Evolutionary conservation across 1,140 invertebrate genomes (phyloP).

Genomic region (Andricus grossulariae): DNA sequence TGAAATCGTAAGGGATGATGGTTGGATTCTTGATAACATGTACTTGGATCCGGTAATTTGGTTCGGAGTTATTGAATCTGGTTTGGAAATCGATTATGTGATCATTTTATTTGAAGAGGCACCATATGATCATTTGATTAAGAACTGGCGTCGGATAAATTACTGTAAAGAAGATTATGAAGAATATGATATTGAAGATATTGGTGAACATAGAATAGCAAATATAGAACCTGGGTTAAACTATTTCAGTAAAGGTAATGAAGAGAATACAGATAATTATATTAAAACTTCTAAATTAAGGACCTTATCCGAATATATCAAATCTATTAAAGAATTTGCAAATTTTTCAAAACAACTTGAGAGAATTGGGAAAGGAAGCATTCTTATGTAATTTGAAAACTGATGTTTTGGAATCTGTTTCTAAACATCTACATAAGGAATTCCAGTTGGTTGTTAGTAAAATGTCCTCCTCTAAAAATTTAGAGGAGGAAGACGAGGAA

Average conservation of each 20-base stretch:
- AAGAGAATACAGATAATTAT: too few species aligned
- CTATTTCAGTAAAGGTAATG: too few species aligned
- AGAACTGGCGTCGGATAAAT: conserved; percentile 41
- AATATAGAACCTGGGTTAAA: background rate
- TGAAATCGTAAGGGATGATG: conserved; percentile 65
- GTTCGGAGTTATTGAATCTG: conserved; percentile 66
- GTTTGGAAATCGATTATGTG: conserved; percentile 75
- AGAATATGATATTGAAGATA: background rate
- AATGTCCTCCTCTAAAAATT: conserved; percentile 18
- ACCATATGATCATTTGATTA: conserved; percentile 48
- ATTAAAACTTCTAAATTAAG: too few species aligned
- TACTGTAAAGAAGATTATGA: background rate
- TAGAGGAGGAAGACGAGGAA: conserved; percentile 44
- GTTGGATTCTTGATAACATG: conserved; percentile 79
- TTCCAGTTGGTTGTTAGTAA: conserved; percentile 11
- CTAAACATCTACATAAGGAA: conserved; percentile 56
- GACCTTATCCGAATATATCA: conserved; percentile 25
- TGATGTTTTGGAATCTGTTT: conserved; percentile 34
- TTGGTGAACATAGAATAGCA: background rate
- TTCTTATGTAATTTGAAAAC: conserved; percentile 48
- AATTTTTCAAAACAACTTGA: conserved; percentile 30
- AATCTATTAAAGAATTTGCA: conserved; percentile 37
- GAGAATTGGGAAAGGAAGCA: conserved; percentile 28
- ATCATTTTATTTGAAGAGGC: conserved; percentile 74
- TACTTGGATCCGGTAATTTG: conserved; percentile 73